These are phyloP conservation scores for Apteryx mantelli DNA, from an alignment of 2,113 vertebrate species.

Conservation along the genomic window DNA sequence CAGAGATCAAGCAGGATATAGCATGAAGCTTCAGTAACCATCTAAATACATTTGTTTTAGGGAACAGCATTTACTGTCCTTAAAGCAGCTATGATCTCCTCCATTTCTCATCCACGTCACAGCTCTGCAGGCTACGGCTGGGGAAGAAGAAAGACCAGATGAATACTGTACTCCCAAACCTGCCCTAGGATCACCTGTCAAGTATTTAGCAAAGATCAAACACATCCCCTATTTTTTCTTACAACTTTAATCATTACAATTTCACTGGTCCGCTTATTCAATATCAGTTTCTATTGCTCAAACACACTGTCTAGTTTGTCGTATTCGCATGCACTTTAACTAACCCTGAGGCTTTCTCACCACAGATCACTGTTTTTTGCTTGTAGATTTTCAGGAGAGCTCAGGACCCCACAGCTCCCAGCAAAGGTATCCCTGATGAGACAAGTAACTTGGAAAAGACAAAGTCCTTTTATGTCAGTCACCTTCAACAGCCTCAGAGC, in stretches of 20 bases:
- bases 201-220: not conserved
- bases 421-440: not conserved
- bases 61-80: not conserved
- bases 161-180: not conserved
- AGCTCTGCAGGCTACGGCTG: not conserved
- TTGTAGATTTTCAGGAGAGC: not conserved
- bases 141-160: not conserved
- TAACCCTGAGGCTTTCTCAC: accelerated
- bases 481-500: not conserved
- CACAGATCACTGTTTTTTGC: not conserved
- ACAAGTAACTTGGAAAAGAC: accelerated
- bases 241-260: not conserved
- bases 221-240: not conserved
- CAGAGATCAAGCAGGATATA: not conserved
- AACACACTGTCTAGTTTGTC: not conserved
- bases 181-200: not conserved
- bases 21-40: not conserved
- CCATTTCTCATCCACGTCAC: not conserved
- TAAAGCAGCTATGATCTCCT: not conserved
- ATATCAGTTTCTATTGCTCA: not conserved
- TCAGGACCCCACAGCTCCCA: not conserved
- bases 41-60: not conserved
- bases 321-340: not conserved
- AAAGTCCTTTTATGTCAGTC: not conserved
- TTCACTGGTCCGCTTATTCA: not conserved